phyloP scores from a whole-genome alignment of 2,113 vertebrate species.

The Spermophilus dauricus region DNA sequence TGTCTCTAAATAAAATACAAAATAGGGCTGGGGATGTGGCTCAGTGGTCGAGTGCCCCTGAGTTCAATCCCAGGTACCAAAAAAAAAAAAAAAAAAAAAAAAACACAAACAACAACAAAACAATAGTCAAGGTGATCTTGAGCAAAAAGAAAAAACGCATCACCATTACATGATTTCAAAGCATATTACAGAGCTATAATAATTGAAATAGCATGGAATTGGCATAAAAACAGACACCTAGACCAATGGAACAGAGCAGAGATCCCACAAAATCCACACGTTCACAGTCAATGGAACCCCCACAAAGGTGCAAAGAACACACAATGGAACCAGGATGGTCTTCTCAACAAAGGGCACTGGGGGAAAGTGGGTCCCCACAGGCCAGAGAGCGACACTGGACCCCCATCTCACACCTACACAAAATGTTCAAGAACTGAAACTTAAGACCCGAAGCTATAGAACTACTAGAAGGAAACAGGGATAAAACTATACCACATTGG shows the following conservation, averaged over 20 bases:
- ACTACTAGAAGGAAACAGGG: neutral
- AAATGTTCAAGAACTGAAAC: neutral
- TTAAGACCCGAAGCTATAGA: neutral
- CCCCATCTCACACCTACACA: neutral
- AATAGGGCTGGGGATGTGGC: too few relatives aligned
- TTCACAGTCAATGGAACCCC: too few relatives aligned
- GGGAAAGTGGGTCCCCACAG: neutral
- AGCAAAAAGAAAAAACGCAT: neutral
- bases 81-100: too few relatives aligned
- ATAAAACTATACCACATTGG: neutral
- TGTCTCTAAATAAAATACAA: too few relatives aligned
- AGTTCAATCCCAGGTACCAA: too few relatives aligned
- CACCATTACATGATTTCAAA: neutral
- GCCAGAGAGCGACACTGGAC: neutral
- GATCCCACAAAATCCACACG: neutral
- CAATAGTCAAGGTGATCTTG: neutral
- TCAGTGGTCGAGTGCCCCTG: too few relatives aligned
- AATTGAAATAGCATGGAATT: neutral
- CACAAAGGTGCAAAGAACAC: neutral
- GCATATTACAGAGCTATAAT: neutral
- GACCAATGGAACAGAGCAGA: neutral
- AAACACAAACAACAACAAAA: neutral
- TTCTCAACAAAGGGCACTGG: neutral
- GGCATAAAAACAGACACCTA: neutral
- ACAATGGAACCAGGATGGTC: neutral